Evolutionary conservation across 2,888 invertebrate species (phyloP), one percentile per base, ranked within the genome.

Genomic region (Zaprionus bogoriensis): DNA sequence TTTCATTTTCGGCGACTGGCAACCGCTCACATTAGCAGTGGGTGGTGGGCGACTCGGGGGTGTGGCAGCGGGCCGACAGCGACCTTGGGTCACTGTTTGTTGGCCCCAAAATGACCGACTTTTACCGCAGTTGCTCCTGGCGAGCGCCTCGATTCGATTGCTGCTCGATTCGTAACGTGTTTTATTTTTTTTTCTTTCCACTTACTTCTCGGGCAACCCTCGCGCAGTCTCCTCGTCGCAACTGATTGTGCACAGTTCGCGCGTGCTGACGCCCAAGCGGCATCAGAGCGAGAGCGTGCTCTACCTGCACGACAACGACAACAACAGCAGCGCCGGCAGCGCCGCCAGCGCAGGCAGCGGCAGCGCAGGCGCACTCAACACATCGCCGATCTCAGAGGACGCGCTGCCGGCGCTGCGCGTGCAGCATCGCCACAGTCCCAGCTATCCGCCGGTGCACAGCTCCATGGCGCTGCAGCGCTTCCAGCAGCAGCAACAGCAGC

Each of bases 231-330:
- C 91, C 55, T 91, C 92, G 53, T 91, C 92, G 71, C 95, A 94
- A 84, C 91, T 94, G 65, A 95, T 96, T 69, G 95, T 94, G 39
- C 96, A 95, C 85, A 95, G 95, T 83, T 94, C 95, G 27, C 92
- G 95, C 61, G 95, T 96, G 20, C 93, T 94, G 84, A 94, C 95
- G 42, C 95, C 95, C 9, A 95, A 96, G 89, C 92, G 95, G 55
- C 95, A 95, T 89, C 94, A 95, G 84, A 95, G 95, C 46, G 95
- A 95, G 90, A 95, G 95, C 84, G 94, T 95, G 20, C 90, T 95
- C 39, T 95, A 95, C 84, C 93, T 95, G 86, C 93, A 93, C 68
- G 92, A 92, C 10, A 92, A 92, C 53, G 88, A 86, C 32, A 7
- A 7, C 30, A 6, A 30, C 6, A 42, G 54, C 23, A 22, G 39